Conservation (phyloP, 2,888 invertebrate genomes). For the Trachelus troglodyta region DNA sequence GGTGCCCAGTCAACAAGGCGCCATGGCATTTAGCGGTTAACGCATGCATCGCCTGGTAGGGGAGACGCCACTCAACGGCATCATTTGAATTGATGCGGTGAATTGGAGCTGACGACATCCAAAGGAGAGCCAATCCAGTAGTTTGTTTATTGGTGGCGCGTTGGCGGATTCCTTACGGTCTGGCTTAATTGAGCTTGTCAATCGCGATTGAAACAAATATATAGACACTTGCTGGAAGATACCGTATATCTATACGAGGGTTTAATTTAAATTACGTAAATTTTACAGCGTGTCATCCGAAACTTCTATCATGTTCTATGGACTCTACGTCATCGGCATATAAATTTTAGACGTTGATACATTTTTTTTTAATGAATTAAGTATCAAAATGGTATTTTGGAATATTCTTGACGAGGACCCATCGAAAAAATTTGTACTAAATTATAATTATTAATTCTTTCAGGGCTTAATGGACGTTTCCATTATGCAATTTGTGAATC, state of each 20-base stretch:
- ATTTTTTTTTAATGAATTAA: too few species aligned
- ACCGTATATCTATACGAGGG: neutral
- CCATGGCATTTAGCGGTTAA: conserved; percentile 59
- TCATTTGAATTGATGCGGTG: conserved; percentile 60
- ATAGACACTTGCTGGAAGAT: neutral
- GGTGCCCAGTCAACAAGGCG: conserved; percentile 60
- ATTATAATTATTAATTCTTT: too few species aligned
- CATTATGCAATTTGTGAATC: too few species aligned
- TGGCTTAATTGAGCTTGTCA: conserved; percentile 49
- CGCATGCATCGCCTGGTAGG: conserved; percentile 33
- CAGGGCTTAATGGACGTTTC: too few species aligned
- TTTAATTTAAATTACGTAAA: neutral
- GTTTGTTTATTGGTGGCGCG: conserved; percentile 57
- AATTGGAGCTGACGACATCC: conserved; percentile 59
- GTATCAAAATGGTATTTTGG: too few species aligned
- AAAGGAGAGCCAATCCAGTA: conserved; percentile 47
- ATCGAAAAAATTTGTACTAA: too few species aligned
- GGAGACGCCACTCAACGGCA: conserved; percentile 50
- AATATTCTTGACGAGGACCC: too few species aligned
- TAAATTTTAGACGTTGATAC: too few species aligned
- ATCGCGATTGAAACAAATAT: conserved; percentile 46
- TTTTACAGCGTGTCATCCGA: neutral
- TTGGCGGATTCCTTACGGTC: conserved; percentile 52
- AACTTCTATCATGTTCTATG: too few species aligned
- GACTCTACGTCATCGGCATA: too few species aligned